A percentile compares a stretch with the other conserved stretches of the same genome.
Conservation (phyloP, 2,888 invertebrate species). For the Athripsodes cinereus region DNA sequence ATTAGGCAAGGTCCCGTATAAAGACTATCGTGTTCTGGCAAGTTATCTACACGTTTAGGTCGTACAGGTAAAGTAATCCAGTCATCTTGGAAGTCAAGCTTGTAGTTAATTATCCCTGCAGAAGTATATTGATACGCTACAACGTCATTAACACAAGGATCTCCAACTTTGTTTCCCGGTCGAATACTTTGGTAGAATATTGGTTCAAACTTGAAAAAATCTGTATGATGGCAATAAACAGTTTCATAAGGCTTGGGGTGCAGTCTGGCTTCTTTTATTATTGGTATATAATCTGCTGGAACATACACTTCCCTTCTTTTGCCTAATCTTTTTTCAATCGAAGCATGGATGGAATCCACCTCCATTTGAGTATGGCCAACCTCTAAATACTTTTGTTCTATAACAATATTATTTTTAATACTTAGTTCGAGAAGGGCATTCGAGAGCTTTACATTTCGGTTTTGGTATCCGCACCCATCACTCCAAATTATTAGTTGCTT, state of each 20-base stretch:
- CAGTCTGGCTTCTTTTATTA: neutral
- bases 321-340: neutral
- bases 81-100: slow-evolving; percentile 16
- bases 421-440: neutral
- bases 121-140: slow-evolving; percentile 16
- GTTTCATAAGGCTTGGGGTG: neutral
- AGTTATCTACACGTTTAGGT: slow-evolving; percentile 9
- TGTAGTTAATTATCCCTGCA: slow-evolving; percentile 15
- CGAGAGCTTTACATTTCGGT: neutral
- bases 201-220: neutral
- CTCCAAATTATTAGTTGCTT: neutral
- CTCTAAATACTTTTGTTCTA: slow-evolving; percentile 18
- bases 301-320: neutral
- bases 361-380: slow-evolving; percentile 17
- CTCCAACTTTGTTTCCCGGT: neutral
- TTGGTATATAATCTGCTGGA: neutral
- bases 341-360: slow-evolving; percentile 9
- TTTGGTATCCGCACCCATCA: slow-evolving; percentile 1
- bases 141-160: slow-evolving; percentile 11
- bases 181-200: neutral
- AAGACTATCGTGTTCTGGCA: neutral
- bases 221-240: neutral
- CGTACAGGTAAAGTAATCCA: slow-evolving; percentile 23
- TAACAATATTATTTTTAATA: neutral
- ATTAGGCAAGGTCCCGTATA: neutral